Evolutionary conservation across 1,140 invertebrate genomes (phyloP), one percentile per base, ranked within the genome.

Genomic region (Drosophila jambulina): DNA sequence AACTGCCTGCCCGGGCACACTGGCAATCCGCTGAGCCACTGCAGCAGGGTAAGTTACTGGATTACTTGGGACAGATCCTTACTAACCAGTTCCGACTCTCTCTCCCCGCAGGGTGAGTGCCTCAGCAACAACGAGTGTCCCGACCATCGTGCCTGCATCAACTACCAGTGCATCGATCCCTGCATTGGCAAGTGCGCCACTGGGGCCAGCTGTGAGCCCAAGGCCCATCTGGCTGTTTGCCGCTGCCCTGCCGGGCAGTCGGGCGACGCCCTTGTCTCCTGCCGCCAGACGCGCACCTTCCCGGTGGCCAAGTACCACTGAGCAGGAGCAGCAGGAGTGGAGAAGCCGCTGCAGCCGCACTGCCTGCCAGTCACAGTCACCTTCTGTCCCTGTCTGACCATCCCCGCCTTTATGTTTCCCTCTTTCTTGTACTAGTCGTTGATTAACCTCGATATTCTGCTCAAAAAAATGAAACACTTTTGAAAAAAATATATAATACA

Each of bases 1-100:
- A 97, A 96, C 1, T 98, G 97, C 86, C 94, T 95, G 13, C 94
- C 95, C 3, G 97, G 96, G 21, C 97, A 97, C 90, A 94, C 96
- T 42, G 97, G 97, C 17, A 96, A 98, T 92, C 96, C 97, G 2
- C 93, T 98, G 4, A 93, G 93, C 2, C 94, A 94, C 64, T 97
- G 96, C 86, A 93, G 94, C 68, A 94, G 95, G 74, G 94, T 95
- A 85, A 90, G 88, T 88, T 15, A 17, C 23, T 17, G 29, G 29
- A 27, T 5, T 17, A 48, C 29, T 32, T 32, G 29, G 2, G 1
- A 4, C 2, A 32, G 29, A 32, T 32, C 29, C 29, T 32, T 5
- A 27, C 34, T 36, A 15, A 36, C 34, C 4, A 10, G 9, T 10
- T 34, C 2, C 17, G 1, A 8, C 13, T 82, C 0, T 3, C 3